Conservation (phyloP, 2,888 invertebrate genomes). For the Oxytorus armatus region DNA sequence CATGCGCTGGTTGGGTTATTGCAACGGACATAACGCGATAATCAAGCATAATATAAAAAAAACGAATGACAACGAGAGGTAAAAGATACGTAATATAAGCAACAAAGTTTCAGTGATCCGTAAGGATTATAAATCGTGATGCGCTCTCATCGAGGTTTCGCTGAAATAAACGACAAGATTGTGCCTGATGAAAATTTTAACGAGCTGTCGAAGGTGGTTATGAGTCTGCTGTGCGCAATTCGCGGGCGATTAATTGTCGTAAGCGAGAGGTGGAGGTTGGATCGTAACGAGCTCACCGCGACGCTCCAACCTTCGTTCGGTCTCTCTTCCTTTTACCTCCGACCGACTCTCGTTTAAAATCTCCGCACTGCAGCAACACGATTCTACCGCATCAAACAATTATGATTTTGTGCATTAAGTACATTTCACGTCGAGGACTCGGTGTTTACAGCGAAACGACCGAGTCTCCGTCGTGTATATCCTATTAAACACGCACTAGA, state of each 20-base stretch:
- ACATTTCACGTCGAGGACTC: slow-evolving; percentile 23
- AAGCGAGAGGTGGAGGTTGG: slow-evolving; percentile 28
- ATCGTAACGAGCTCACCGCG: slow-evolving; percentile 50
- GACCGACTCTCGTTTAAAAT: slow-evolving; percentile 9
- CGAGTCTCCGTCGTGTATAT: slow-evolving; percentile 9
- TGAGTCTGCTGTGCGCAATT: slow-evolving; percentile 74
- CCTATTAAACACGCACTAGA: slow-evolving; percentile 38
- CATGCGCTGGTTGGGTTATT: slow-evolving; percentile 34
- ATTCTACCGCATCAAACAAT: slow-evolving; percentile 59
- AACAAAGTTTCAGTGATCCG: slow-evolving; percentile 54
- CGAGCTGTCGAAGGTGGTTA: slow-evolving; percentile 75
- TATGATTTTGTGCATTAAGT: slow-evolving; percentile 43
- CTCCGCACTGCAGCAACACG: slow-evolving; percentile 28
- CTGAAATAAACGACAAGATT: slow-evolving; percentile 71
- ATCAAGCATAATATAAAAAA: slow-evolving; percentile 26
- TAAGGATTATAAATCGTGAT: slow-evolving; percentile 71
- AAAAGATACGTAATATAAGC: slow-evolving; percentile 13
- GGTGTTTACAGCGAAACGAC: slow-evolving; percentile 33
- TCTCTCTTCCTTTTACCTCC: slow-evolving; percentile 17
- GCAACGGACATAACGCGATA: slow-evolving; percentile 25
- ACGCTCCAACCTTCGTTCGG: slow-evolving; percentile 37
- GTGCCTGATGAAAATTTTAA: slow-evolving; percentile 79
- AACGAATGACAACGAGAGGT: slow-evolving; percentile 4
- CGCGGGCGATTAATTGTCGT: slow-evolving; percentile 70
- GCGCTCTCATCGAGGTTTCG: slow-evolving; percentile 57